Conservation (phyloP, 2,797 vertebrate species). For the Sebastes diploproa region DNA sequence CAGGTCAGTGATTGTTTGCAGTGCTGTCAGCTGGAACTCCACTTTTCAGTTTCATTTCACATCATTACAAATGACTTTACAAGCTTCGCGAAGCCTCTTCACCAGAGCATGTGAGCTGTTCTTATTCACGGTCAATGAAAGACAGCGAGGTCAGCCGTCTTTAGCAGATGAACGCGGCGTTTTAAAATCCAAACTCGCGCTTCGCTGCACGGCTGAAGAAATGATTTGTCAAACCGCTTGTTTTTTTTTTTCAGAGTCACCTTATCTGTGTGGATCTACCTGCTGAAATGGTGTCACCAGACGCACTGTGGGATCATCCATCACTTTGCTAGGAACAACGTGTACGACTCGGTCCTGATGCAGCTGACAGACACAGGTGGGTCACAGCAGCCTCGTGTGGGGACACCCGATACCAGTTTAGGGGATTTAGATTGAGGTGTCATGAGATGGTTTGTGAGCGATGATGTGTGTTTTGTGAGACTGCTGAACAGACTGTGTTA, state of each 20-base stretch:
- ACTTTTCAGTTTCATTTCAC: constrained; percentile 60
- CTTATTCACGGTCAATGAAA: constrained; percentile 60
- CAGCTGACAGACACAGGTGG: constrained; percentile 89
- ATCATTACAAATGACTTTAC: constrained; percentile 53
- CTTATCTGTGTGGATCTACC: constrained; percentile 93
- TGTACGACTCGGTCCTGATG: constrained; percentile 85
- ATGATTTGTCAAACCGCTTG: constrained; percentile 46
- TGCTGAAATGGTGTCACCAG: constrained; percentile 84
- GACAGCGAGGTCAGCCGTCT: constrained; percentile 52
- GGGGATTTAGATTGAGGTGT: constrained; percentile 24
- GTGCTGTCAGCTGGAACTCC: constrained; percentile 32
- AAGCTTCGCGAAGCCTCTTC: constrained; percentile 55
- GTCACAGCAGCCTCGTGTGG: constrained; percentile 39
- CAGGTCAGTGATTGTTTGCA: constrained; percentile 43
- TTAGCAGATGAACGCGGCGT: constrained; percentile 24
- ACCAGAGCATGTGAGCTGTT: constrained; percentile 58
- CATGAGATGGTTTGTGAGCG: constrained; percentile 46
- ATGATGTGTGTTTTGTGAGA: constrained; percentile 54
- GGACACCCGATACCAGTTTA: constrained; percentile 23
- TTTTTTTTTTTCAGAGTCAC: constrained; percentile 81
- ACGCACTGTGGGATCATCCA: constrained; percentile 88
- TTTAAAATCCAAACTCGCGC: constrained; percentile 41
- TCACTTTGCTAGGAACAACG: constrained; percentile 83
- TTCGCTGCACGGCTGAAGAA: constrained; percentile 11
- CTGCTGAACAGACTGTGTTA: constrained; percentile 39